phyloP scores from a whole-genome alignment of 2,888 invertebrate genomes.

The Nasonovia ribisnigri region DNA sequence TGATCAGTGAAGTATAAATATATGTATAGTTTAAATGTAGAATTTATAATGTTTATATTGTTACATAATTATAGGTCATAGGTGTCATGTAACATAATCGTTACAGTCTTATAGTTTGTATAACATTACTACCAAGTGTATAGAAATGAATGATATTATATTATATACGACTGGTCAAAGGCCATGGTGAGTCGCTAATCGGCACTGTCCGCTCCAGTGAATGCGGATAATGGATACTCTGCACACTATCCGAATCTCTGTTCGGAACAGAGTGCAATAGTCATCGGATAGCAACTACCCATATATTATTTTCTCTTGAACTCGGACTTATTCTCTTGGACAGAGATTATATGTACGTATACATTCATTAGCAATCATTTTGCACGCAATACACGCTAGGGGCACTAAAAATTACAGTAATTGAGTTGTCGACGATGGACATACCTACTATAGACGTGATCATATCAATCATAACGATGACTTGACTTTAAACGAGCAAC shows the following conservation, averaged over 20 bases:
- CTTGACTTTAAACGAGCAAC: background rate
- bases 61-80: too few relatives aligned
- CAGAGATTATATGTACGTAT: background rate
- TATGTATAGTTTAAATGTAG: too few relatives aligned
- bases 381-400: background rate
- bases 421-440: too few relatives aligned
- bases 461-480: background rate
- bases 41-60: too few relatives aligned
- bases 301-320: background rate
- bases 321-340: background rate
- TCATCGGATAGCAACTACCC: background rate
- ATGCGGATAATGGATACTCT: background rate
- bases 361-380: background rate
- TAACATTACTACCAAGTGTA: background rate
- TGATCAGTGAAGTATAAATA: too few relatives aligned
- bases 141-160: too few relatives aligned
- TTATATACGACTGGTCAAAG: background rate
- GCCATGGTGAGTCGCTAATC: background rate
- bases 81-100: background rate
- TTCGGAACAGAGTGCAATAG: background rate
- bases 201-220: background rate
- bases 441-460: too few relatives aligned
- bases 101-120: background rate
- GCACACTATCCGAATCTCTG: background rate
- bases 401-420: background rate